Conservation (phyloP, 2,113 vertebrate genomes). For the Ranitomeya variabilis region DNA sequence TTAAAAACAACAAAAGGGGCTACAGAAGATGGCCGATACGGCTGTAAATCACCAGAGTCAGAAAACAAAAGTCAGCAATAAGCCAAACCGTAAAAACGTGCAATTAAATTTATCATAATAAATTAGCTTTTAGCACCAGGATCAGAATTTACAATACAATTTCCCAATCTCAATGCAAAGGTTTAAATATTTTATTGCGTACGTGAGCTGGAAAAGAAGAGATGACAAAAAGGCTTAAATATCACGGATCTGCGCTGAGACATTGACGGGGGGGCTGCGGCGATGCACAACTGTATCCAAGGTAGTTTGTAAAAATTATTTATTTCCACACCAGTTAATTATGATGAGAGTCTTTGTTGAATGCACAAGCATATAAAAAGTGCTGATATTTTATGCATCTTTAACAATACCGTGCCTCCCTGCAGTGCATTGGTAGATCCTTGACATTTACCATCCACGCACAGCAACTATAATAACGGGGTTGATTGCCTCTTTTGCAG, state of each 20-base stretch:
- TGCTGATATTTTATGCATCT: conserved; percentile 88
- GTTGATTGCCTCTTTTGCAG: conserved; percentile 90
- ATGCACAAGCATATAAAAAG: conserved; percentile 86
- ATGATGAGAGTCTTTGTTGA: conserved; percentile 88
- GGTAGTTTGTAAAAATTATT: conserved; percentile 89
- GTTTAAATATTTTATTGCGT: conserved; percentile 81
- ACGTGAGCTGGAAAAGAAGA: conserved; percentile 71
- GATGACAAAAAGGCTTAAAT: conserved; percentile 74
- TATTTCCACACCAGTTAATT: conserved; percentile 88
- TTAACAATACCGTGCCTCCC: conserved; percentile 86
- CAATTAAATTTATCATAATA: conserved; percentile 78
- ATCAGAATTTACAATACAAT: conserved; percentile 78
- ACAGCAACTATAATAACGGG: conserved; percentile 87
- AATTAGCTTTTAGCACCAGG: conserved; percentile 73
- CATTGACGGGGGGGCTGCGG: conserved; percentile 67
- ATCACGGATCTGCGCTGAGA: conserved; percentile 72
- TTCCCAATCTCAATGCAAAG: conserved; percentile 76
- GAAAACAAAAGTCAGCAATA: conserved; percentile 25
- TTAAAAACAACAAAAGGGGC: conserved; percentile 1
- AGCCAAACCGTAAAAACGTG: conserved; percentile 57
- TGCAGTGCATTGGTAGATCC: conserved; percentile 84
- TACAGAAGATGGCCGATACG: not conserved
- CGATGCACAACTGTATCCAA: conserved; percentile 79
- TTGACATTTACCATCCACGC: conserved; percentile 89
- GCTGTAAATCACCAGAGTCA: conserved; percentile 11